Evolutionary conservation across 2,113 vertebrate species (phyloP).

Genomic region (Odontesthes bonariensis): DNA sequence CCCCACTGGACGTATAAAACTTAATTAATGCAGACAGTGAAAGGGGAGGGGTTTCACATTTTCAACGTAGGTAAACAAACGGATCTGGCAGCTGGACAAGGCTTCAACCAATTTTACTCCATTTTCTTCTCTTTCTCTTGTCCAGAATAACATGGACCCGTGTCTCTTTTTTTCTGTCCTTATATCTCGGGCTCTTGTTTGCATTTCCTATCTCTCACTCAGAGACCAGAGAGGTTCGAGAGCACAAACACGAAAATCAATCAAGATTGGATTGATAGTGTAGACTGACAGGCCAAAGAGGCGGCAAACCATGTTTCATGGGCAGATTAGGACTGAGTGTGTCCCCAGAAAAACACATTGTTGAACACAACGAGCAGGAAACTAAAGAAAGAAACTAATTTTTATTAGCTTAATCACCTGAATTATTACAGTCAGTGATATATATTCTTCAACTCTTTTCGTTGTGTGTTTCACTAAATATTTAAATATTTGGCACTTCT

Average conservation of each 20-base stretch:
- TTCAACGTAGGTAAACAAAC: slow-evolving; percentile 36
- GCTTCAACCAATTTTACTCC: slow-evolving; percentile 3
- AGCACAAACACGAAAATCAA: slow-evolving; percentile 67
- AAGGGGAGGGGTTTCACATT: slow-evolving; percentile 14
- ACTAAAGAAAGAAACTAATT: background rate
- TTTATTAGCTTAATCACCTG: background rate
- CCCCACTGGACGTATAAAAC: slow-evolving; percentile 31
- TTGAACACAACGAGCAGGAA: slow-evolving; percentile 1
- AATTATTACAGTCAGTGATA: slow-evolving; percentile 15
- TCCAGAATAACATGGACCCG: slow-evolving; percentile 10
- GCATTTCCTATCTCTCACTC: slow-evolving; percentile 48
- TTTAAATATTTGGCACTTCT: no score
- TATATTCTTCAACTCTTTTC: no score
- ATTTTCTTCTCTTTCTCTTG: slow-evolving; percentile 10
- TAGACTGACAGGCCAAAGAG: slow-evolving; percentile 69
- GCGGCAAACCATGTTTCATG: slow-evolving; percentile 61
- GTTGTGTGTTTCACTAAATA: no score
- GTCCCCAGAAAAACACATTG: slow-evolving; percentile 33
- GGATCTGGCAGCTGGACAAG: slow-evolving; percentile 16
- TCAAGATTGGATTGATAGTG: slow-evolving; percentile 68
- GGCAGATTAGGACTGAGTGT: slow-evolving; percentile 58
- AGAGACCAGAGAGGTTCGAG: slow-evolving; percentile 53
- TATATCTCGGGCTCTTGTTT: slow-evolving; percentile 35
- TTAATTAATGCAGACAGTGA: slow-evolving; percentile 55
- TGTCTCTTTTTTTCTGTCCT: background rate